phyloP scores from a whole-genome alignment of 2,113 vertebrate species.

The Triplophysa rosa region DNA sequence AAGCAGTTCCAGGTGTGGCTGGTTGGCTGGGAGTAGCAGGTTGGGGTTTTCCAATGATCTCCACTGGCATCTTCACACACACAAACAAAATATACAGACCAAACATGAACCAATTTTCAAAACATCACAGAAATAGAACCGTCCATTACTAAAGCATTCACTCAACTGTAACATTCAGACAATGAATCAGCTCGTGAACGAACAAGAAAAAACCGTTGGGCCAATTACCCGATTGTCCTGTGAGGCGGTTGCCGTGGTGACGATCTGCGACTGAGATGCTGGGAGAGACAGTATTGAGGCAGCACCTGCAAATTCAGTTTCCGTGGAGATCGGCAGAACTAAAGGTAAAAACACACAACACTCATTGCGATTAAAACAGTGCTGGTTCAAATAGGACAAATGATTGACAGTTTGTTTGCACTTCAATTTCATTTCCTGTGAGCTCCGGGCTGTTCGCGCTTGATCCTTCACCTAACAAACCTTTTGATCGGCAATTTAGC shows the following conservation, averaged over 20 bases:
- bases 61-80: slow-evolving; percentile 41
- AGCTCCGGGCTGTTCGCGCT: too few relatives aligned
- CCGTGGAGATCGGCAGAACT: slow-evolving; percentile 65
- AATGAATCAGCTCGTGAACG: background rate
- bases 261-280: slow-evolving; percentile 60
- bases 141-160: background rate
- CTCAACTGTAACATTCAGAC: background rate
- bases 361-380: background rate
- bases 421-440: too few relatives aligned
- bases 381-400: too few relatives aligned
- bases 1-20: slow-evolving; percentile 71
- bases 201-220: too few relatives aligned
- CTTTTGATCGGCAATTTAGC: background rate
- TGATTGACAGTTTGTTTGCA: too few relatives aligned
- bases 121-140: too few relatives aligned
- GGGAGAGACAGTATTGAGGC: slow-evolving; percentile 63
- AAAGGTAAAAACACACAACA: background rate
- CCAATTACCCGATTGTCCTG: slow-evolving; percentile 63
- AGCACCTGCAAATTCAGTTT: slow-evolving; percentile 64
- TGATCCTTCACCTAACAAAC: background rate
- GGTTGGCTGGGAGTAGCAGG: slow-evolving; percentile 68
- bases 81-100: too few relatives aligned
- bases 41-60: slow-evolving; percentile 75
- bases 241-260: slow-evolving; percentile 58
- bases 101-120: too few relatives aligned